phyloP scores from a whole-genome alignment of 1,140 invertebrate genomes.

The Atta colombica region DNA sequence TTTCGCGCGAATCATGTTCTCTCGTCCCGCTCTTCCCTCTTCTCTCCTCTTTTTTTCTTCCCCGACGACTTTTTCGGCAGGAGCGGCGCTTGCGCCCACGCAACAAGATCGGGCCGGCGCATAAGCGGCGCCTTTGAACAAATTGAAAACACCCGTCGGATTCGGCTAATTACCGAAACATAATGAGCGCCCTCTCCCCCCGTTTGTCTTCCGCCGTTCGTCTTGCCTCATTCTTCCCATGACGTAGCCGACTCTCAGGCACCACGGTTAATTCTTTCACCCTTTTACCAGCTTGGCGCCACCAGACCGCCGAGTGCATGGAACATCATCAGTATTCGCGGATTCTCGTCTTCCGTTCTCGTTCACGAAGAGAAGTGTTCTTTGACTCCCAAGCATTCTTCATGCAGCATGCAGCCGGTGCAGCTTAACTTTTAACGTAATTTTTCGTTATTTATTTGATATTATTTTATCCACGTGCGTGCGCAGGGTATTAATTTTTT shows the following conservation, averaged over 20 bases:
- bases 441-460: background rate
- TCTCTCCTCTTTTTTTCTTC: background rate
- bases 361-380: background rate
- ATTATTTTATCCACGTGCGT: background rate
- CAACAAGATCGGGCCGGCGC: constrained; percentile 32
- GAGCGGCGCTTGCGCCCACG: constrained; percentile 40
- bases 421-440: background rate
- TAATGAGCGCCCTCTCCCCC: constrained; percentile 78
- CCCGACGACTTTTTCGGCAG: constrained; percentile 34
- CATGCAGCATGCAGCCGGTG: too few relatives aligned
- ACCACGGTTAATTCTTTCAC: constrained; percentile 33
- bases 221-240: constrained; percentile 55
- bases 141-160: constrained; percentile 84
- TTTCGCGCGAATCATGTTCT: constrained; percentile 57
- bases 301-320: constrained; percentile 55
- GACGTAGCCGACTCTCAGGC: constrained; percentile 51
- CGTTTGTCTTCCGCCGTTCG: constrained; percentile 29
- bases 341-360: constrained; percentile 66
- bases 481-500: background rate
- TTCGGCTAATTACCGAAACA: constrained; percentile 84
- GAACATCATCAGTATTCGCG: constrained; percentile 63
- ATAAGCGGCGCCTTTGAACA: constrained; percentile 82
- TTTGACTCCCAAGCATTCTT: background rate
- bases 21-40: background rate
- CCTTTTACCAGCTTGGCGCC: constrained; percentile 67